Evolutionary conservation across 2,797 vertebrate genomes (phyloP).

Genomic region (Brachyrhaphis roseni): DNA sequence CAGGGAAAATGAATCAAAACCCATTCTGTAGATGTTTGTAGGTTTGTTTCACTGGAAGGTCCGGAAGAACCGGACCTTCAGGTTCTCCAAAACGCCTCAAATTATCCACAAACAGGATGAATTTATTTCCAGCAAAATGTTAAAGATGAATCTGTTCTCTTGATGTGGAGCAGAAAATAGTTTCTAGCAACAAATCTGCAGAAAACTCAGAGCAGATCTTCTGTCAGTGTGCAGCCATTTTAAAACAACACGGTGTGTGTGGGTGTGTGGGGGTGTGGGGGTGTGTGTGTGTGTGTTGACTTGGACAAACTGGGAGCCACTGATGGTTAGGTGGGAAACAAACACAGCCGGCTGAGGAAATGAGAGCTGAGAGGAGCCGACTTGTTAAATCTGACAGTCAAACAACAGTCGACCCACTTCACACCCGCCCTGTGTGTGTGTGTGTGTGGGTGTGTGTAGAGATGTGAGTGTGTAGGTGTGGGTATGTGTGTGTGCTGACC

Average conservation of each 20-base stretch:
- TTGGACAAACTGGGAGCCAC: constrained; percentile 32
- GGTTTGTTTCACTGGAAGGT: no score
- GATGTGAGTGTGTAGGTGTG: background rate
- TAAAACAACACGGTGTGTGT: background rate
- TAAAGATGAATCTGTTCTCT: no score
- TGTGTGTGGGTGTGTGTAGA: no score
- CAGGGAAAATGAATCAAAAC: background rate
- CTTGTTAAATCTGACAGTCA: constrained; percentile 69
- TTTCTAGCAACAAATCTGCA: no score
- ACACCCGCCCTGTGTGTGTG: constrained; percentile 9
- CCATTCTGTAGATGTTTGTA: background rate
- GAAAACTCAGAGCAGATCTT: no score
- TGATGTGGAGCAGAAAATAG: no score
- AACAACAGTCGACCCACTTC: constrained; percentile 44
- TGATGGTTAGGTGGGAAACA: constrained; percentile 38
- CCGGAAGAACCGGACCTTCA: no score
- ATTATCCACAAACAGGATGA: background rate
- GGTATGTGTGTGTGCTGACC: background rate
- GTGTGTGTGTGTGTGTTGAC: constrained; percentile 20
- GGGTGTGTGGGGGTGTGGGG: background rate
- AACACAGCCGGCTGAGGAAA: constrained; percentile 63
- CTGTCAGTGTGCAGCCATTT: background rate
- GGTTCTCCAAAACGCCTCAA: no score
- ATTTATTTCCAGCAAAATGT: no score
- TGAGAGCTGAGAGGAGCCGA: constrained; percentile 44